These are phyloP conservation scores for Malaclemys terrapin DNA, from an alignment of 2,113 vertebrate genomes.

Conservation along the genomic window DNA sequence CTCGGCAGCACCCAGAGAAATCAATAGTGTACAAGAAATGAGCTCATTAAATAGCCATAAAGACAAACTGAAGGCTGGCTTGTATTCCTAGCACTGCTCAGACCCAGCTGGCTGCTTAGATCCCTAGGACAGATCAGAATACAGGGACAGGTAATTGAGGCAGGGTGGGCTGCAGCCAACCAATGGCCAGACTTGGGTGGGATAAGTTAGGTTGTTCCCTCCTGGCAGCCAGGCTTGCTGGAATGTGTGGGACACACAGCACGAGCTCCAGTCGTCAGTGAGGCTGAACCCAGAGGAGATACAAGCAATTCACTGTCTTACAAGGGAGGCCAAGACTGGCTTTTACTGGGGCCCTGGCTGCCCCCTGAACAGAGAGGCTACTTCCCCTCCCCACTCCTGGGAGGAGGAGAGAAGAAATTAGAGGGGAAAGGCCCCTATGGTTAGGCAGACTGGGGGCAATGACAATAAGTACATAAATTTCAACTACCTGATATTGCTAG, in stretches of 20 bases:
- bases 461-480: background rate
- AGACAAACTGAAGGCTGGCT: rapidly evolving
- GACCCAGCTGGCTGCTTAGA: rapidly evolving
- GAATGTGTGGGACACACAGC: too few species aligned
- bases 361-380: too few species aligned
- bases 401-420: background rate
- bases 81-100: background rate
- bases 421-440: background rate
- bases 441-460: background rate
- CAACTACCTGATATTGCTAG: background rate
- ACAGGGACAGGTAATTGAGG: too few species aligned
- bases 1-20: constrained; percentile 46
- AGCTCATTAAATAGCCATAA: constrained; percentile 34
- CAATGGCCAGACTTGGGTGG: too few species aligned
- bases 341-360: background rate
- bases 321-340: background rate
- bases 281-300: too few species aligned
- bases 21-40: constrained; percentile 28
- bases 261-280: too few species aligned
- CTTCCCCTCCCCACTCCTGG: too few species aligned
- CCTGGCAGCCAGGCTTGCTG: too few species aligned
- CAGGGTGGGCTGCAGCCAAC: too few species aligned
- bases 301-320: too few species aligned
- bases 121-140: background rate
- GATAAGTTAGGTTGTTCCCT: too few species aligned